A percentile compares a stretch with the other conserved stretches of the same genome.
Conservation (phyloP, 1,140 invertebrate species). For the Saccostrea glomerata region DNA sequence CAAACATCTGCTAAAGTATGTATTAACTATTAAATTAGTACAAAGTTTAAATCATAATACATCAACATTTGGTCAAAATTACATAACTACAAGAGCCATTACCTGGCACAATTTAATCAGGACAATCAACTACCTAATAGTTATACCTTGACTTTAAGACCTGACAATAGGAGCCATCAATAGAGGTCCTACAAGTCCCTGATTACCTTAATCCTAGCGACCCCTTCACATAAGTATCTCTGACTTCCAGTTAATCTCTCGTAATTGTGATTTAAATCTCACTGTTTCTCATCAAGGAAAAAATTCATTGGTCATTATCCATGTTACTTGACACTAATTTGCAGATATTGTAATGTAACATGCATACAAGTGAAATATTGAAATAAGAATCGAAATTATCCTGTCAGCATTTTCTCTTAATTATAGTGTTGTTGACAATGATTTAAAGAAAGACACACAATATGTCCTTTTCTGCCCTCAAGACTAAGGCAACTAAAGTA, state of each 20-base stretch:
- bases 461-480: constrained; percentile 1
- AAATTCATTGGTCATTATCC: neutral
- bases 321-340: neutral
- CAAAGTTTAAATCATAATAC: neutral
- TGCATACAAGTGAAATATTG: neutral
- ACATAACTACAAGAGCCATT: neutral
- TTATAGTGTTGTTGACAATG: neutral
- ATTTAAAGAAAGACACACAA: neutral
- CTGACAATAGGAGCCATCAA: neutral
- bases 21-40: neutral
- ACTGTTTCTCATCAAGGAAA: neutral
- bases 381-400: neutral
- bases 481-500: neutral
- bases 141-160: neutral
- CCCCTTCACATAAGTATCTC: constrained; percentile 9
- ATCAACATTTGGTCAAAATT: neutral
- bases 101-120: constrained; percentile 10
- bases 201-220: constrained; percentile 20
- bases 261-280: neutral
- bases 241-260: neutral
- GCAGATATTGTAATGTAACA: neutral
- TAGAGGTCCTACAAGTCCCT: neutral
- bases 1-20: neutral
- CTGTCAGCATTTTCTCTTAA: neutral
- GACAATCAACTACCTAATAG: neutral